Conservation (phyloP, 2,797 vertebrate species). For the Mus spretus region DNA sequence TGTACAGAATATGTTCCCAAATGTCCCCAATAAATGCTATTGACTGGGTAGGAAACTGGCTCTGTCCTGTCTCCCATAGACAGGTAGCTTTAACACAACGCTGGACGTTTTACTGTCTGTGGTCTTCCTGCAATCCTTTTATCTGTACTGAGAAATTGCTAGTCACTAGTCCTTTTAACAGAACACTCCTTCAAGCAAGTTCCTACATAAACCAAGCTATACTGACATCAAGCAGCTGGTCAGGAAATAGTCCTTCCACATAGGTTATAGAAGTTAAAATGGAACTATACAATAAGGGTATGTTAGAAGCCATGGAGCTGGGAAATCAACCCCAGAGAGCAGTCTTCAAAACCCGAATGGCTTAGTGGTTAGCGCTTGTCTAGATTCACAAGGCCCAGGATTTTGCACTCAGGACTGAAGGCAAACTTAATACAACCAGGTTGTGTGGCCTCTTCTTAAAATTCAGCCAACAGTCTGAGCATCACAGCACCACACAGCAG, state of each 20-base stretch:
- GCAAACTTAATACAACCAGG: not conserved
- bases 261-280: not conserved
- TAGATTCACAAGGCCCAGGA: not conserved
- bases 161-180: not conserved
- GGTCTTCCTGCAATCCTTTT: not conserved
- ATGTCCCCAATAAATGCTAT: not conserved
- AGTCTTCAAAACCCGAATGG: not conserved
- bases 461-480: not conserved
- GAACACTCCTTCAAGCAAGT: not conserved
- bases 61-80: not conserved
- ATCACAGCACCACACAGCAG: not conserved
- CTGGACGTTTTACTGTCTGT: not conserved
- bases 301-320: not conserved
- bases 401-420: not conserved
- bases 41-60: not conserved
- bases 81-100: not conserved
- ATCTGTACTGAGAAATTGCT: not conserved
- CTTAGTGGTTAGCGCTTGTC: not conserved
- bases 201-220: not conserved
- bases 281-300: fast-evolving
- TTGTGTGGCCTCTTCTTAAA: not conserved
- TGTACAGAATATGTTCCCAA: not conserved
- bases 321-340: not conserved
- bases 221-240: not conserved
- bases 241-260: constrained; percentile 20